Conservation (phyloP, 2,888 invertebrate genomes). For the Smittia sp. region DNA sequence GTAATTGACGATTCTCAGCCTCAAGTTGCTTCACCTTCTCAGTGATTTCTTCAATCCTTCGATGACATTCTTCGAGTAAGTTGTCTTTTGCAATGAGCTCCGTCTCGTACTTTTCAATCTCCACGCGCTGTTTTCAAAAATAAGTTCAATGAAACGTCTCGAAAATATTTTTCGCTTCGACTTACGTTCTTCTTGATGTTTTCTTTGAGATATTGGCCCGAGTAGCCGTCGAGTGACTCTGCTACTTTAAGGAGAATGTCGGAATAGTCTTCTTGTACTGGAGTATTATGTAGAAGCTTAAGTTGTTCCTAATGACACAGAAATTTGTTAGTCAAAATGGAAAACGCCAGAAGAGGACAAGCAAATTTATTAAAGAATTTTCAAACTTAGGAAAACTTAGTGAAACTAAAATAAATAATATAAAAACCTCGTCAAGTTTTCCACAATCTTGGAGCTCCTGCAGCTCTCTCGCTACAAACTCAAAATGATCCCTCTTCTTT, state of each 20-base stretch:
- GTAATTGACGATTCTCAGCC: conserved; percentile 59
- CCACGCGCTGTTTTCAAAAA: conserved; percentile 60
- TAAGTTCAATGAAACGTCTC: conserved; percentile 43
- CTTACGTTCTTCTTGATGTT: conserved; percentile 72
- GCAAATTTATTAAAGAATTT: conserved; percentile 33
- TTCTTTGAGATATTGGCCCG: conserved; percentile 63
- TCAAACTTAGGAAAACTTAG: background rate
- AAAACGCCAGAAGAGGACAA: background rate
- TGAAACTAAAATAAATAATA: conserved; percentile 41
- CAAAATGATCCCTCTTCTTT: conserved; percentile 57
- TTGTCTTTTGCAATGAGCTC: conserved; percentile 58
- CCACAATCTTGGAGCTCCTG: conserved; percentile 58
- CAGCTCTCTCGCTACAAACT: conserved; percentile 56
- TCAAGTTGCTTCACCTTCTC: conserved; percentile 65
- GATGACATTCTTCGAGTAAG: conserved; percentile 62
- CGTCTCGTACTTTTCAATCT: conserved; percentile 66
- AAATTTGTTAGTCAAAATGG: background rate
- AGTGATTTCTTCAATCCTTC: conserved; percentile 68
- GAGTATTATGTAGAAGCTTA: conserved; percentile 56
- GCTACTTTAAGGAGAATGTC: conserved; percentile 64
- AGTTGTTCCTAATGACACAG: conserved; percentile 55
- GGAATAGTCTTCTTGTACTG: conserved; percentile 60
- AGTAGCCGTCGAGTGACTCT: conserved; percentile 64
- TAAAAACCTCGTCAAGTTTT: conserved; percentile 56
- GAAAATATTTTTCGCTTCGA: conserved; percentile 43